These are phyloP conservation scores for Forficula auricularia DNA, from an alignment of 1,140 invertebrate species.

Conservation along the genomic window DNA sequence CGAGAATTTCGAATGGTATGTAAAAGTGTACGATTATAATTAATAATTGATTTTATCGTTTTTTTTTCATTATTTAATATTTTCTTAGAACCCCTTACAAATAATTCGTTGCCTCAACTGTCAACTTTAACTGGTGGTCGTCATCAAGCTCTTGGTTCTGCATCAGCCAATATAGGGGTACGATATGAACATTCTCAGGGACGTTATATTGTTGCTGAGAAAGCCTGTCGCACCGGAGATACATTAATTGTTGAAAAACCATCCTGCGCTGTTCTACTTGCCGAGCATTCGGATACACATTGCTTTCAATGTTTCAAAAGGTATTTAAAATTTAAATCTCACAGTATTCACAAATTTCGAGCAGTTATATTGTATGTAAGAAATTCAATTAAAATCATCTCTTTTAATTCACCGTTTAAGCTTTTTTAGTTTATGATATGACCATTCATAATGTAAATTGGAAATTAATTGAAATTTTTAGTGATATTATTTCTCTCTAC, in stretches of 20 bases:
- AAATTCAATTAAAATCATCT: neutral
- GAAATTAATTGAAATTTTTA: neutral
- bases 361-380: conserved; percentile 8
- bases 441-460: neutral
- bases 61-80: neutral
- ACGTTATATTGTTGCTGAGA: conserved; percentile 41
- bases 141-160: neutral
- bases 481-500: neutral
- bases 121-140: neutral
- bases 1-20: conserved; percentile 17
- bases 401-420: neutral
- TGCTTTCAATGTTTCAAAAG: conserved; percentile 63
- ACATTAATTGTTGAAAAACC: conserved; percentile 54
- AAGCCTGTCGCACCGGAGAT: conserved; percentile 44
- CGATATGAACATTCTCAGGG: conserved; percentile 26
- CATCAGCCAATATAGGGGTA: conserved; percentile 11
- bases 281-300: conserved; percentile 46
- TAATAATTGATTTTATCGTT: neutral
- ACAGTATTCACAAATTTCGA: neutral
- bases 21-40: conserved; percentile 5
- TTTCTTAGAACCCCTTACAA: neutral
- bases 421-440: neutral
- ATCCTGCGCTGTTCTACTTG: conserved; percentile 51
- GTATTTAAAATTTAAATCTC: conserved; percentile 21
- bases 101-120: neutral